Percentiles rank a stretch among this genome's conserved stretches.
phyloP scores from a whole-genome alignment of 2,888 invertebrate species.

The Tridacna crocea region DNA sequence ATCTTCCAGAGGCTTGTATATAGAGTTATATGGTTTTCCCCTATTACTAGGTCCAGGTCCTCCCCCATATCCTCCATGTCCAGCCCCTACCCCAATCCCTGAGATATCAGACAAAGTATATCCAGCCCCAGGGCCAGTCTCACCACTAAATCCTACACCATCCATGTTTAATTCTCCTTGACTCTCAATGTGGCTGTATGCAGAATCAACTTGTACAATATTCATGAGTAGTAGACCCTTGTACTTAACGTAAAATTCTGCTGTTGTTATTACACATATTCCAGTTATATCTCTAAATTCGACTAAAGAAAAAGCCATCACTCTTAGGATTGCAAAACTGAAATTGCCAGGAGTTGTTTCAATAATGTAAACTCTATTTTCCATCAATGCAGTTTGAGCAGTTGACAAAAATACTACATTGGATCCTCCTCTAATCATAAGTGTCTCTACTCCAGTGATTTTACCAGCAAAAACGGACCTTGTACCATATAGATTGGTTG shows the following conservation, averaged over 20 bases:
- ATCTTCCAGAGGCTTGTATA: slow-evolving; percentile 64
- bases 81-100: slow-evolving; percentile 75
- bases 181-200: slow-evolving; percentile 72
- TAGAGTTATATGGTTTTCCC: slow-evolving; percentile 70
- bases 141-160: slow-evolving; percentile 66
- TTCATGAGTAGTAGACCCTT: slow-evolving; percentile 71
- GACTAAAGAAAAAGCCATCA: slow-evolving; percentile 67
- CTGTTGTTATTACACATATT: slow-evolving; percentile 60
- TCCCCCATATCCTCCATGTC: slow-evolving; percentile 70
- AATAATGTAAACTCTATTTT: slow-evolving; percentile 70
- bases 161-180: slow-evolving; percentile 71
- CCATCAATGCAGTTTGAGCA: slow-evolving; percentile 70
- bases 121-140: slow-evolving; percentile 68
- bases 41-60: slow-evolving; percentile 53
- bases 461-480: slow-evolving; percentile 71
- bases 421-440: slow-evolving; percentile 68
- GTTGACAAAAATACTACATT: slow-evolving; percentile 70
- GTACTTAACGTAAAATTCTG: slow-evolving; percentile 72
- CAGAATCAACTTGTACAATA: slow-evolving; percentile 62
- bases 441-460: slow-evolving; percentile 69
- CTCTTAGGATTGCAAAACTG: slow-evolving; percentile 65
- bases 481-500: slow-evolving; percentile 70
- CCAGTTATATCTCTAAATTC: slow-evolving; percentile 69
- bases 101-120: slow-evolving; percentile 51
- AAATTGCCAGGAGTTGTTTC: slow-evolving; percentile 73